phyloP scores from a whole-genome alignment of 2,888 invertebrate genomes.

The Ophion slaviceki region DNA sequence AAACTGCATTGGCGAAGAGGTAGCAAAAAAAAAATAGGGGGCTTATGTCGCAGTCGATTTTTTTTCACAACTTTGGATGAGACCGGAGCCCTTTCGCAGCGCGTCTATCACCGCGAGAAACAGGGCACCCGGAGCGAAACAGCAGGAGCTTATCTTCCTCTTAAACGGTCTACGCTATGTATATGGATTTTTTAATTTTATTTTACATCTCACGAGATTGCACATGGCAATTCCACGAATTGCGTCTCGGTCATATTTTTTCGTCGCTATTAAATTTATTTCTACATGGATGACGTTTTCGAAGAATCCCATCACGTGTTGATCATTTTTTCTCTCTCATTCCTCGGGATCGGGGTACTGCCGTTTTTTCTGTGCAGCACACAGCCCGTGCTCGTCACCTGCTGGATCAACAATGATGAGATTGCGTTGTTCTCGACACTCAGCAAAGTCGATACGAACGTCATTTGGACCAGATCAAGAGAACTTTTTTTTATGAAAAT shows the following conservation, averaged over 20 bases:
- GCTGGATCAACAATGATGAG: no score
- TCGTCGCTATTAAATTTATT: not conserved
- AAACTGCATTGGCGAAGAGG: not conserved
- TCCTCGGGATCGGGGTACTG: not conserved
- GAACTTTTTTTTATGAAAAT: not conserved
- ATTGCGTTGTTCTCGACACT: no score
- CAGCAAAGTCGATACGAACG: not conserved
- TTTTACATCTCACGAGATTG: constrained; percentile 13
- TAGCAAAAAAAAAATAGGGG: not conserved
- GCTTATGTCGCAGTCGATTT: not conserved
- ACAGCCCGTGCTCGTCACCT: not conserved
- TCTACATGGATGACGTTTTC: constrained; percentile 9
- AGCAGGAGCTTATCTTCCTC: constrained; percentile 82
- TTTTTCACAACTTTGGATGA: not conserved
- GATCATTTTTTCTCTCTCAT: not conserved
- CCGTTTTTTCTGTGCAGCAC: not conserved
- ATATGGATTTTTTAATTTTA: constrained; percentile 21
- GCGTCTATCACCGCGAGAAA: constrained; percentile 20
- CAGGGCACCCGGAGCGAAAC: constrained; percentile 81
- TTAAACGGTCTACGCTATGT: constrained; percentile 6
- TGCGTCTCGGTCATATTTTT: constrained; percentile 42
- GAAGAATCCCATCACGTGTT: constrained; percentile 19
- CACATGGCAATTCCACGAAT: constrained; percentile 44
- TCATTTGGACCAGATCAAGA: not conserved
- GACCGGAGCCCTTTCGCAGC: not conserved